These are phyloP conservation scores for Sardina pilchardus DNA, from an alignment of 2,113 vertebrate genomes.

Conservation along the genomic window DNA sequence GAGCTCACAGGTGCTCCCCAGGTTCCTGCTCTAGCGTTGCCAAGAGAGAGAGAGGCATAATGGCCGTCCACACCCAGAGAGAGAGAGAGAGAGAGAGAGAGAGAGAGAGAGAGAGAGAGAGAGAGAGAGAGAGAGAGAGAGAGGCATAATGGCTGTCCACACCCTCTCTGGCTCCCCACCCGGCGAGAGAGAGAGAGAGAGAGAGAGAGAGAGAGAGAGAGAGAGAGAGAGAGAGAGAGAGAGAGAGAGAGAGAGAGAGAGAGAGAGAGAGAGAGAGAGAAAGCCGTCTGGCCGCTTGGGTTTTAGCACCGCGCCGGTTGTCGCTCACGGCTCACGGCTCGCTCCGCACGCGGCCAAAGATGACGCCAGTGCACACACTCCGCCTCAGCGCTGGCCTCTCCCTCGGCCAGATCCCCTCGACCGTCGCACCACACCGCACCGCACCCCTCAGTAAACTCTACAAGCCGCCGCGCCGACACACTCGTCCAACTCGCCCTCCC, in stretches of 20 bases:
- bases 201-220: too few species aligned
- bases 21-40: not conserved
- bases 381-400: not conserved
- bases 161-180: too few species aligned
- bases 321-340: not conserved
- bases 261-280: too few species aligned
- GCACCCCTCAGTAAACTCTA: too few species aligned
- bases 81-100: not conserved
- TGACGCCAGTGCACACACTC: not conserved
- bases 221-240: too few species aligned
- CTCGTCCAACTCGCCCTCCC: not conserved
- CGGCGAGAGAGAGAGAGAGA: too few species aligned
- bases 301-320: not conserved
- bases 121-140: too few species aligned
- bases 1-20: constrained; percentile 14
- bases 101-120: not conserved
- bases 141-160: too few species aligned
- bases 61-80: not conserved
- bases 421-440: not conserved
- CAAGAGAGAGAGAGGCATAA: not conserved
- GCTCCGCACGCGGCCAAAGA: not conserved
- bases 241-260: too few species aligned
- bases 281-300: not conserved
- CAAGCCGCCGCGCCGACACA: too few species aligned
- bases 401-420: not conserved